phyloP scores from a whole-genome alignment of 2,797 vertebrate genomes.

The Nannoperca australis region DNA sequence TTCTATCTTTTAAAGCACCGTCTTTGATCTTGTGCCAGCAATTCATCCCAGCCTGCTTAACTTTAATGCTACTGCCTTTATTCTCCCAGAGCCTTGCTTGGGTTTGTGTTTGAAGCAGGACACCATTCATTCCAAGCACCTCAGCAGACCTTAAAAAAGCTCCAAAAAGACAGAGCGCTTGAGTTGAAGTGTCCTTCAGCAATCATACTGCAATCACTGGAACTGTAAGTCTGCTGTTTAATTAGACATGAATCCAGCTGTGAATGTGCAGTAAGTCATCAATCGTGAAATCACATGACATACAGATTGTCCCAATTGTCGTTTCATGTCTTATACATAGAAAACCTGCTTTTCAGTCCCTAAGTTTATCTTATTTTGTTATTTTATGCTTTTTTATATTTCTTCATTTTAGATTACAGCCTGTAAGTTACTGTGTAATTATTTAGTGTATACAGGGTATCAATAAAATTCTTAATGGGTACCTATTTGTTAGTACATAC shows the following conservation, averaged over 20 bases:
- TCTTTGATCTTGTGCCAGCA: slow-evolving; percentile 46
- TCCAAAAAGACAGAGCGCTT: background rate
- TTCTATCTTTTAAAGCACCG: slow-evolving; percentile 5
- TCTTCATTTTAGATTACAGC: background rate
- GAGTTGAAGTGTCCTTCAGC: slow-evolving; percentile 42
- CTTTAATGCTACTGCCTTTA: slow-evolving; percentile 44
- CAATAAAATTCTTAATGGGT: background rate
- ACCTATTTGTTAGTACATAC: background rate
- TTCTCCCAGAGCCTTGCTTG: slow-evolving; percentile 13
- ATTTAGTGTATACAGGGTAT: too few species aligned
- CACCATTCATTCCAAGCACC: slow-evolving; percentile 16
- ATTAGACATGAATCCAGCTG: slow-evolving; percentile 7
- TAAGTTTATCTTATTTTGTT: background rate
- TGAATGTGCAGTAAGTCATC: slow-evolving; percentile 21
- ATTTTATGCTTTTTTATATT: background rate
- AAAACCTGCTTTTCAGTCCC: background rate
- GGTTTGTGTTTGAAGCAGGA: slow-evolving; percentile 41
- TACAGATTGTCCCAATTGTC: background rate
- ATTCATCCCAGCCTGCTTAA: slow-evolving; percentile 36
- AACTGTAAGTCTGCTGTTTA: slow-evolving; percentile 13
- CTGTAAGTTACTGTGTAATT: background rate
- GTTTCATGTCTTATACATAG: background rate
- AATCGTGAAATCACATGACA: slow-evolving; percentile 1
- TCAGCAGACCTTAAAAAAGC: slow-evolving; percentile 37
- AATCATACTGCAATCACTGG: slow-evolving; percentile 40